Conservation (phyloP, 1,140 invertebrate genomes). For the Danaus melanippus region DNA sequence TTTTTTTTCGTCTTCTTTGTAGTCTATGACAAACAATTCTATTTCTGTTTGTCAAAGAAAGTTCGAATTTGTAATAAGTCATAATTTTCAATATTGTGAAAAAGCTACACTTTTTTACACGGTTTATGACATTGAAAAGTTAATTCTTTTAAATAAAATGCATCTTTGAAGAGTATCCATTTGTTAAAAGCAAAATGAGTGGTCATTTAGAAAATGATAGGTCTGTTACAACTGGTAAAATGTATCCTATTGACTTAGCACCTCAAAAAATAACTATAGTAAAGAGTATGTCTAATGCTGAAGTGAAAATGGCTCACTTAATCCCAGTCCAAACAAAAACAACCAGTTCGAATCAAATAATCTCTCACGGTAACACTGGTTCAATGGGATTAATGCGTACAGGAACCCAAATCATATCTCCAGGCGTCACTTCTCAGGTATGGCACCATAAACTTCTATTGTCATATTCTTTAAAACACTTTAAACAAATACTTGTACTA, state of each 20-base stretch:
- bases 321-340: slow-evolving; percentile 52
- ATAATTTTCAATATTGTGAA: slow-evolving; percentile 9
- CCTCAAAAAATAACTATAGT: slow-evolving; percentile 68
- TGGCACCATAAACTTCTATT: neutral
- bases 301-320: slow-evolving; percentile 63
- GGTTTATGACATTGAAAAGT: slow-evolving; percentile 2
- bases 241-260: slow-evolving; percentile 69
- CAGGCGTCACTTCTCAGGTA: slow-evolving; percentile 59
- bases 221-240: slow-evolving; percentile 55
- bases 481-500: too few relatives aligned
- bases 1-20: slow-evolving; percentile 1
- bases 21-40: slow-evolving; percentile 21
- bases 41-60: slow-evolving; percentile 25
- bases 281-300: slow-evolving; percentile 59
- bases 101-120: slow-evolving; percentile 4
- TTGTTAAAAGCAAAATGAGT: slow-evolving; percentile 34
- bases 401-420: slow-evolving; percentile 54
- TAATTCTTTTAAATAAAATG: slow-evolving; percentile 19
- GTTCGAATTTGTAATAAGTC: slow-evolving; percentile 25
- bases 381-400: slow-evolving; percentile 54
- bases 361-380: slow-evolving; percentile 40
- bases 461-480: too few relatives aligned
- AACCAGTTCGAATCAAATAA: slow-evolving; percentile 43
- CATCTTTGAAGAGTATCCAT: slow-evolving; percentile 1
- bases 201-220: slow-evolving; percentile 63